Percentiles rank a stretch among this genome's conserved stretches.
Conservation (phyloP, 2,113 vertebrate species). For the Butorides virescens region DNA sequence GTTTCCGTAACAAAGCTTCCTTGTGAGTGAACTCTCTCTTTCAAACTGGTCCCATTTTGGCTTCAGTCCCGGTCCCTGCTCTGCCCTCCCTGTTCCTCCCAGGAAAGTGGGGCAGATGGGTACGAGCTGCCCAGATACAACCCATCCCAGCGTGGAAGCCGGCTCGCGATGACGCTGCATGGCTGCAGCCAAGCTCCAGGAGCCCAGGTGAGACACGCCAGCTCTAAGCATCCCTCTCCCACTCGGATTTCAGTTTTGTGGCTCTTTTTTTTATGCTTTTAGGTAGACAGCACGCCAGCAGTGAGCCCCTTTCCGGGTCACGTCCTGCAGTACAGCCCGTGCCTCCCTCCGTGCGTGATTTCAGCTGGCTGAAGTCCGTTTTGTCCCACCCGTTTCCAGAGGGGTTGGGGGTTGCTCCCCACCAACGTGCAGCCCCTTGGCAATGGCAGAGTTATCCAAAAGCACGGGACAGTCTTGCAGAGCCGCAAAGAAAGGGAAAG, state of each 20-base stretch:
- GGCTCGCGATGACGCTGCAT: background rate
- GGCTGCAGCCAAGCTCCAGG: background rate
- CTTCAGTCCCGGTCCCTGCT: background rate
- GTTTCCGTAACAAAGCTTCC: background rate
- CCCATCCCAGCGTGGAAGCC: background rate
- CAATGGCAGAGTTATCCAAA: background rate
- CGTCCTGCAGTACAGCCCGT: background rate
- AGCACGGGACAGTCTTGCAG: background rate
- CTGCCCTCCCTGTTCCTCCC: background rate
- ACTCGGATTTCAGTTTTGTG: background rate
- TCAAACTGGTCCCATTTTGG: background rate
- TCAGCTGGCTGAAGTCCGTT: background rate
- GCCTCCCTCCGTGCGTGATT: background rate
- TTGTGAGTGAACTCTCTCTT: background rate
- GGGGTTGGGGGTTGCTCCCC: background rate
- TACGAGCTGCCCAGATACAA: rapidly evolving
- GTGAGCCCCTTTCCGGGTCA: background rate
- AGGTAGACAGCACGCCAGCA: background rate
- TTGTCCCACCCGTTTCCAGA: background rate
- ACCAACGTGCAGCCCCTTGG: background rate
- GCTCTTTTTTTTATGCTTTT: background rate
- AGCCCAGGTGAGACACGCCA: background rate
- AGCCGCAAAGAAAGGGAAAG: background rate
- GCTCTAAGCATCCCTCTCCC: background rate
- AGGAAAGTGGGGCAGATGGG: background rate